Percentiles rank a stretch among this genome's conserved stretches.
Evolutionary conservation across 2,888 invertebrate species (phyloP).

Genomic region (Helicoverpa assulta): DNA sequence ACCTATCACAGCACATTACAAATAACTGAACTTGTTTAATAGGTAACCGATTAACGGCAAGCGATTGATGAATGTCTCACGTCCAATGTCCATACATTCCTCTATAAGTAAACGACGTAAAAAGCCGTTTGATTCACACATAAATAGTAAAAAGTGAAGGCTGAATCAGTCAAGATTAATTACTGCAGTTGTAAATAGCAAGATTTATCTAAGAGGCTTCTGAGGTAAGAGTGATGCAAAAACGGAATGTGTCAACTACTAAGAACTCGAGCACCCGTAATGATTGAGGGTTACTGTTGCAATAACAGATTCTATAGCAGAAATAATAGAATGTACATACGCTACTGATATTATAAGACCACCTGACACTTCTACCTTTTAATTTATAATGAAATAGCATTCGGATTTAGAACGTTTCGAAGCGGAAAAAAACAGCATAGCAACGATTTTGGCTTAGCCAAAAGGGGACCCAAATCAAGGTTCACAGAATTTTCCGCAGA

Average conservation of each 20-base stretch:
- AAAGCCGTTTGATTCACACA: slow-evolving; percentile 46
- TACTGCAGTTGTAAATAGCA: slow-evolving; percentile 34
- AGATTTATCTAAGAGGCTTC: slow-evolving; percentile 32
- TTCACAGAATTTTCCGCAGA: too few species aligned
- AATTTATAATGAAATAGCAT: neutral
- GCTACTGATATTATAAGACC: neutral
- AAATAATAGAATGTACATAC: slow-evolving; percentile 15
- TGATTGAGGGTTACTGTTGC: slow-evolving; percentile 31
- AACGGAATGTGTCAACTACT: slow-evolving; percentile 27
- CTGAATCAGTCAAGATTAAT: slow-evolving; percentile 46
- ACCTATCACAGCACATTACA: slow-evolving; percentile 36
- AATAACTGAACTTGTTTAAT: slow-evolving; percentile 46
- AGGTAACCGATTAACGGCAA: slow-evolving; percentile 41
- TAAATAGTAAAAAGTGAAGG: slow-evolving; percentile 53
- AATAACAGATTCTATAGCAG: slow-evolving; percentile 11
- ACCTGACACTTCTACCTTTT: neutral
- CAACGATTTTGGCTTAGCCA: too few species aligned
- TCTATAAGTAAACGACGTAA: slow-evolving; percentile 26
- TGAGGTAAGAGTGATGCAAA: slow-evolving; percentile 19
- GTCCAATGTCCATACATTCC: slow-evolving; percentile 44
- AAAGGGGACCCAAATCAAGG: too few species aligned
- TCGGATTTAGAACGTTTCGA: neutral
- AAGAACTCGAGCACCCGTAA: slow-evolving; percentile 25
- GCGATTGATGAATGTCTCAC: slow-evolving; percentile 40
- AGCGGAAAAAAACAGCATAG: too few species aligned